Evolutionary conservation across 2,797 vertebrate genomes (phyloP).

Genomic region (Sebastes diaconus): DNA sequence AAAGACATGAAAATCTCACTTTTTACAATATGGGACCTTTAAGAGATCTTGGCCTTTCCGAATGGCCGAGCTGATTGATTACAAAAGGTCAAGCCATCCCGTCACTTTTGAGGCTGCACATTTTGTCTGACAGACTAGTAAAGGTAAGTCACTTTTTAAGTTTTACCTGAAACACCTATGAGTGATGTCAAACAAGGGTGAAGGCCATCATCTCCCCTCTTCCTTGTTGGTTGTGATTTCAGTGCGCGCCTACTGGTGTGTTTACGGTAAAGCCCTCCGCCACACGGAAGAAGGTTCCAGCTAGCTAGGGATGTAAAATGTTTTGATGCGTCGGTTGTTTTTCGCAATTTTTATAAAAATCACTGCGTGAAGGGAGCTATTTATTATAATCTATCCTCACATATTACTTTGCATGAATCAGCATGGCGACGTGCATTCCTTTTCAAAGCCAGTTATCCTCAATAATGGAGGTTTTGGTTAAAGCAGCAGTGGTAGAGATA

Average conservation of each 20-base stretch:
- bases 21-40: too few relatives aligned
- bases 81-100: not conserved
- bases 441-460: constrained; percentile 81
- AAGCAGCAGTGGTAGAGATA: constrained; percentile 80
- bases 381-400: not conserved
- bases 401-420: constrained; percentile 7
- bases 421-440: constrained; percentile 77
- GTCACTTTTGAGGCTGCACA: not conserved
- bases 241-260: not conserved
- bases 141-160: not conserved
- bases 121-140: not conserved
- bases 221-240: not conserved
- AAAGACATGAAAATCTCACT: too few relatives aligned
- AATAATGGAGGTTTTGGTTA: constrained; percentile 82
- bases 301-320: constrained; percentile 55
- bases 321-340: constrained; percentile 26
- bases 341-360: constrained; percentile 12
- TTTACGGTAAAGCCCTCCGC: constrained; percentile 66
- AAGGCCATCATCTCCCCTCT: not conserved
- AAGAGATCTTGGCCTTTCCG: too few relatives aligned
- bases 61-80: not conserved
- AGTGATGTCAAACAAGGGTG: not conserved
- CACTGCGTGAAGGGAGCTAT: not conserved
- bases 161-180: not conserved
- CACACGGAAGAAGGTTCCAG: constrained; percentile 70